Conservation (phyloP, 2,888 invertebrate species). For the Flabesymbios commensalis region DNA sequence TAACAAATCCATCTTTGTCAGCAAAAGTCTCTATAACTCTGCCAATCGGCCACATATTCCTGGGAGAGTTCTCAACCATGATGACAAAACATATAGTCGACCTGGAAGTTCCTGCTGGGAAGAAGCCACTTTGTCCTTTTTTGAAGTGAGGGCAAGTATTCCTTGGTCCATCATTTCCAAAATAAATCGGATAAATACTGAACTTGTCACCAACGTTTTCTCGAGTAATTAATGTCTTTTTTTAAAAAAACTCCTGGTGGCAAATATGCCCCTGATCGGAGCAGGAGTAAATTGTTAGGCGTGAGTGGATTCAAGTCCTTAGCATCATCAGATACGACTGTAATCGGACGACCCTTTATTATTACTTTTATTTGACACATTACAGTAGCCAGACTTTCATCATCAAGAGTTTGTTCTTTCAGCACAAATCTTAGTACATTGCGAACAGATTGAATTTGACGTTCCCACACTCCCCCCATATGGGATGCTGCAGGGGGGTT, state of each 20-base stretch:
- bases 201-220: slow-evolving; percentile 11
- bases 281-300: slow-evolving; percentile 25
- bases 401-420: slow-evolving; percentile 10
- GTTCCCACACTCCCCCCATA: slow-evolving; percentile 35
- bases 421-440: slow-evolving; percentile 20
- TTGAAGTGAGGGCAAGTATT: background rate
- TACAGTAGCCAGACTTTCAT: slow-evolving; percentile 23
- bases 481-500: slow-evolving; percentile 28
- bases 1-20: background rate
- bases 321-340: slow-evolving; percentile 16
- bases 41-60: background rate
- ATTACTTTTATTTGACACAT: slow-evolving; percentile 27
- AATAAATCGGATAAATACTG: background rate
- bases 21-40: background rate
- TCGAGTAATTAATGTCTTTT: background rate
- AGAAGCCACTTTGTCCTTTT: background rate
- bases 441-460: slow-evolving; percentile 24
- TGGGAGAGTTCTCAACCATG: background rate
- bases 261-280: slow-evolving; percentile 10
- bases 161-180: background rate
- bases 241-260: background rate
- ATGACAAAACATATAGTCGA: background rate
- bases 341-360: slow-evolving; percentile 32
- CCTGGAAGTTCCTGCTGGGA: background rate
- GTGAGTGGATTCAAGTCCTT: slow-evolving; percentile 21